Evolutionary conservation across 1,140 invertebrate genomes (phyloP).

Genomic region (Tenebrio molitor): DNA sequence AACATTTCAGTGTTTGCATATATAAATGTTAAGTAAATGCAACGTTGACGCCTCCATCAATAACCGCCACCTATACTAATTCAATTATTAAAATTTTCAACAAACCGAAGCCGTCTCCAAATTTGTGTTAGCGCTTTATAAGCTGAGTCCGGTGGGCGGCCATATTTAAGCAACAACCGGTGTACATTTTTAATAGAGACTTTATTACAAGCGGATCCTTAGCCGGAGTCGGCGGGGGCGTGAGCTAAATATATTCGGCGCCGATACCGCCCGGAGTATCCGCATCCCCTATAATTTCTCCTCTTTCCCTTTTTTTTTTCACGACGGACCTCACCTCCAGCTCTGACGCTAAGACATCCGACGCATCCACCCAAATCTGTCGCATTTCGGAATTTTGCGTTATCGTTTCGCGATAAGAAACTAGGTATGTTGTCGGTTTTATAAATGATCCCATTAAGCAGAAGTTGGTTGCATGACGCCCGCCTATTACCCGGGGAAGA

Average conservation of each 20-base stretch:
- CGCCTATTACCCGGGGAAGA: conserved; percentile 42
- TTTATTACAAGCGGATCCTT: conserved; percentile 1
- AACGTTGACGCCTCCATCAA: conserved; percentile 19
- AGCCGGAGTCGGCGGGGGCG: not conserved
- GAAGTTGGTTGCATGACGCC: conserved; percentile 44
- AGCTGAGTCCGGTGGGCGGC: not conserved
- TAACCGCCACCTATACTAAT: conserved; percentile 7
- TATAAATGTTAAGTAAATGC: too few species aligned
- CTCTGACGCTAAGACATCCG: not conserved
- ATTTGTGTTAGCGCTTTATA: conserved; percentile 8
- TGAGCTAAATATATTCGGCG: not conserved
- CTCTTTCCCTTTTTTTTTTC: too few species aligned
- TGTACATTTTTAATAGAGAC: conserved; percentile 7
- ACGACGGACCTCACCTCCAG: too few species aligned
- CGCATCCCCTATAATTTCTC: conserved; percentile 8
- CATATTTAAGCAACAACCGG: not conserved
- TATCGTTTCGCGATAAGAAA: conserved; percentile 27
- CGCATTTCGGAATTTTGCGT: not conserved
- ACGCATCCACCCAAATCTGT: not conserved
- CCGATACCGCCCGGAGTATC: not conserved
- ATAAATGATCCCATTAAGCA: conserved; percentile 39
- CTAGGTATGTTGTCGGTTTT: conserved; percentile 28
- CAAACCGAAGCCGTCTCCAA: conserved; percentile 17
- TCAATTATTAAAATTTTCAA: conserved; percentile 22
- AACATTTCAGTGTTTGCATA: too few species aligned